A percentile compares a stretch with the other conserved stretches of the same genome.
Evolutionary conservation across 2,113 vertebrate genomes (phyloP).

Genomic region (Erinaceus europaeus): DNA sequence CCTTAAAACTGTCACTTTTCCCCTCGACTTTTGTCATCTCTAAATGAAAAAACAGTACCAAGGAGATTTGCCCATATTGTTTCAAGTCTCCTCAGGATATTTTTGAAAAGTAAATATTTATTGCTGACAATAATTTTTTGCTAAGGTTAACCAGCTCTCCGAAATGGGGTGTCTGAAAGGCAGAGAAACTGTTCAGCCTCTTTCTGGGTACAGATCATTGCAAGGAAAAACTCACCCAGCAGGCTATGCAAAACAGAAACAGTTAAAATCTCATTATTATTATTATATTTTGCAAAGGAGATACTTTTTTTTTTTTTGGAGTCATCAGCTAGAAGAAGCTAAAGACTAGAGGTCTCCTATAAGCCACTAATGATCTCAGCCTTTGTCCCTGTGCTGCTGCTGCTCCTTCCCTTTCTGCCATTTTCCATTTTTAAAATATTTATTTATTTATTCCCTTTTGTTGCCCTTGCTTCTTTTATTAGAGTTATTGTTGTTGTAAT

Average conservation of each 20-base stretch:
- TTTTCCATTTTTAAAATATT: too few species aligned
- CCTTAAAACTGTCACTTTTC: constrained; percentile 83
- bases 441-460: too few species aligned
- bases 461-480: too few species aligned
- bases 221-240: not conserved
- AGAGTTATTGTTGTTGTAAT: too few species aligned
- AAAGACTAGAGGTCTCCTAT: too few species aligned
- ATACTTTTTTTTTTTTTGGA: not conserved
- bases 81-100: constrained; percentile 74
- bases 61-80: constrained; percentile 73
- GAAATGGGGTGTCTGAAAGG: constrained; percentile 47
- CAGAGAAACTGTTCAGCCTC: not conserved
- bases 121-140: constrained; percentile 67
- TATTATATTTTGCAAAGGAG: constrained; percentile 11
- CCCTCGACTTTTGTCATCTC: constrained; percentile 79
- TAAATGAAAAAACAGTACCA: constrained; percentile 80
- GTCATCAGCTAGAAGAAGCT: not conserved
- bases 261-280: not conserved
- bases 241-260: not conserved
- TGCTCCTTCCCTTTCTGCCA: too few species aligned
- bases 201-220: not conserved
- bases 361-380: accelerated
- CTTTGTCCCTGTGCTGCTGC: not conserved
- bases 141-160: constrained; percentile 61
- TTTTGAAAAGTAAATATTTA: constrained; percentile 77